Base-by-base conservation (phyloP, 92 coral and sea anemone species). In the Phenganax stokvisi region DNA sequence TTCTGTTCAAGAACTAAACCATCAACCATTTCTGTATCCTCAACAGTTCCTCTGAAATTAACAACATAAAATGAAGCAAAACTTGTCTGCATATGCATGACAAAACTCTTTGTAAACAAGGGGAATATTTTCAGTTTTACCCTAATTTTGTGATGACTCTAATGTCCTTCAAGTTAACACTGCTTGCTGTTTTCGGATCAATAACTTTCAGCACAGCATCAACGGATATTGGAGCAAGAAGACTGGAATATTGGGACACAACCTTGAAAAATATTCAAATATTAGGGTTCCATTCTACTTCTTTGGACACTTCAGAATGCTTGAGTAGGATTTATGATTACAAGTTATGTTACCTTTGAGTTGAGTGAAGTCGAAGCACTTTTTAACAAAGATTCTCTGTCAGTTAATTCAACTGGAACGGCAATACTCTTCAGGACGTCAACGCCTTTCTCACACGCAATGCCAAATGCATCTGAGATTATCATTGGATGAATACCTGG, bases 401-500 rank as follows among this genome's bases (percentile, higher is more conserved):
- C 98, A 75, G 88, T 93, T 12, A 93, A 92, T 57, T 92, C 90
- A n/a, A 93, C 86, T 53, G 98, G 98, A 12, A 90, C 88, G 0
- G 98, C 85, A 92, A 93, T 93, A 28, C 82, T 82, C 29, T 92
- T 89, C 54, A 93, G 77, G 75, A 93, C 91, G 76, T 93, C 98
- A 6, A 93, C 94, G 52, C 97, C 97, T 67, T 91, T 93, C 56
- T 80, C 77, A 20, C 94, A 87, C 13, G 97, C 98, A 56, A 88
- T 85, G 57, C 92, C 93, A 87, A 93, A 93, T 12, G 98, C 90
- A 51, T 93, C 98, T 1, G 98, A 93, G 51, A 93, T 85, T 28
- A 92, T 93, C 55, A 96, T 93, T 9, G 98, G 98, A 52, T 93
- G 98, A 54, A 93, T 93, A 83, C 98, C 98, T 93, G 57, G 15